phyloP scores from a whole-genome alignment of 2,797 vertebrate species.

The Pipistrellus kuhlii region DNA sequence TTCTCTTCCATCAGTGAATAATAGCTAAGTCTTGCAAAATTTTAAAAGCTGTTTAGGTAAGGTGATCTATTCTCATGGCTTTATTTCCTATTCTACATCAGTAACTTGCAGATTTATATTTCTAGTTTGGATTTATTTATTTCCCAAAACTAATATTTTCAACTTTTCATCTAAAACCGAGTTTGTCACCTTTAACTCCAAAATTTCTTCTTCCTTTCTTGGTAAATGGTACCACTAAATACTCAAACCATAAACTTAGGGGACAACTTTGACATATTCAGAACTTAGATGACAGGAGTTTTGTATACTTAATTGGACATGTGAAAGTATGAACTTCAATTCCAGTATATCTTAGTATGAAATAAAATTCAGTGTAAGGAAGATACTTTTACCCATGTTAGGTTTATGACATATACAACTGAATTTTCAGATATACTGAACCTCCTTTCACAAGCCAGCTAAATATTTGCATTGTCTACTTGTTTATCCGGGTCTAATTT shows the following conservation, averaged over 20 bases:
- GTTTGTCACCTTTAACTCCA: not conserved
- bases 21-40: not conserved
- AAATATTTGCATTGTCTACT: slow-evolving; percentile 30
- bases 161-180: not conserved
- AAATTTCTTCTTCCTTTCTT: not conserved
- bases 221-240: not conserved
- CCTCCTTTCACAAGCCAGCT: not conserved
- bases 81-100: not conserved
- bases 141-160: not conserved
- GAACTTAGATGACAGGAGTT: not conserved
- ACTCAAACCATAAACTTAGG: not conserved
- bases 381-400: not conserved
- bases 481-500: not conserved
- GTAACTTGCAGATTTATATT: not conserved
- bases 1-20: not conserved
- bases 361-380: not conserved
- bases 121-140: not conserved
- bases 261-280: not conserved
- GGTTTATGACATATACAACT: not conserved
- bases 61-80: not conserved
- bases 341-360: not conserved
- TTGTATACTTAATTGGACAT: not conserved
- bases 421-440: slow-evolving; percentile 7
- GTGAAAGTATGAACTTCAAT: not conserved
- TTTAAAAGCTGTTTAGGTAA: not conserved